Base-by-base conservation (phyloP, 2,888 invertebrate genomes). In the Phanerotoma sp. region DNA sequence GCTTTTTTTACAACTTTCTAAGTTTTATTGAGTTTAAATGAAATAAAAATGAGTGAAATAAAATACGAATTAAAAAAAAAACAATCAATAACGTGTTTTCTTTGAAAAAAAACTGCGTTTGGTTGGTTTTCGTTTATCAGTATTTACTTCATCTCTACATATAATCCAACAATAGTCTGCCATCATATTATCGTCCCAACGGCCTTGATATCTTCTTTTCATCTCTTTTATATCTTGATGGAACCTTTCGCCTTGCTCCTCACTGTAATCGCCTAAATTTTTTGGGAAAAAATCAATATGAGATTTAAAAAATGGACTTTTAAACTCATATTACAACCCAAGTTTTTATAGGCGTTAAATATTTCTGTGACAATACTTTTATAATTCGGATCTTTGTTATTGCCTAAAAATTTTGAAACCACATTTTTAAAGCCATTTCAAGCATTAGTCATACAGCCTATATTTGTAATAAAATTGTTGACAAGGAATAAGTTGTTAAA, bases 131-230 rank as follows among this genome's bases (percentile, higher is more conserved):
- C n/a, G n/a, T n/a, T n/a, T n/a, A n/a, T n/a, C n/a, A n/a, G n/a
- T n/a, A n/a, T n/a, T n/a, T n/a, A n/a, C n/a, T n/a, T n/a, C n/a
- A n/a, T n/a, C n/a, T n/a, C n/a, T n/a, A n/a, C n/a, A n/a, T 9
- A 64, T 18, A 20, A 42, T 62, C 66, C 64, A 68, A 77, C 69
- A 67, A 54, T 69, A 71, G 56, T 67, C 66, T 51, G 64, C 61
- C 66, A 67, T 67, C 62, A 64, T 62, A 56, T 64, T 15, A 18
- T 20, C 47, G 22, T 32, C 22, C 47, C 33, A 47, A 21, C 47
- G 33, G 1, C 47, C 47, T 47, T 47, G 22, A 22, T 32, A 30
- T 9, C 32, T 41, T 41, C 10, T 13, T 40, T 49, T 40, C 25
- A 49, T 40, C 16, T 16, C 20, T 20, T 33, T 35, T 1, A 49